Evolutionary conservation across 2,888 invertebrate genomes (phyloP), one percentile per base, ranked within the genome.

Genomic region (Tortricodes alternella): DNA sequence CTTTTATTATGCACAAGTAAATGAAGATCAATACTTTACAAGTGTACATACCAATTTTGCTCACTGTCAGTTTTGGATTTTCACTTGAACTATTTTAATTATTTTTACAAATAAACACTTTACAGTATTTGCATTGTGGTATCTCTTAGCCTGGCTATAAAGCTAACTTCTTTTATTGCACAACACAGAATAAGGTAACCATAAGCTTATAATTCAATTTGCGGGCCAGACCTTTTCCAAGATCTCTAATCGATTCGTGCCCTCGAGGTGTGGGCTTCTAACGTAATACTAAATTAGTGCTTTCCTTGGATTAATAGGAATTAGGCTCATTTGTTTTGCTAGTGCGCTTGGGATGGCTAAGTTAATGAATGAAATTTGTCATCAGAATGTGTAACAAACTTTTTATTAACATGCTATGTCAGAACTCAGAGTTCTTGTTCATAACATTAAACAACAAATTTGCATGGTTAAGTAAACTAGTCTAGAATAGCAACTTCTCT

Each of bases 171-270:
- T 21, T 34, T 43, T n/a, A 7, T 43, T 51, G 32, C n/a, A 32
- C 41, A 21, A n/a, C n/a, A n/a, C n/a, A n/a, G 21, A 21, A n/a
- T 37, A 9, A 15, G 15, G 13, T n/a, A 6, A 29, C 37, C n/a
- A 11, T n/a, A 13, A 27, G 23, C 37, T 53, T 29, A 38, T 19
- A 38, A 38, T 46, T 53, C 29, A 46, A 38, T 53, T 53, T 23
- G 46, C 23, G 16, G 38, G 38, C 8, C 29, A 21, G 21, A 37
- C 18, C 46, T 29, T 53, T 29, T 35, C 18, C 18, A 27, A 6
- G 38, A 38, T 27, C 23, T 46, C 7, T 53, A 53, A 53, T 53
- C 38, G 46, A 38, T 21, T n/a, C 3, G 11, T 32, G 8, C 21
- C 29, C 32, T 13, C 13, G 19, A 46, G 38, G 46, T 46, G 38